Percentiles rank a stretch among this genome's conserved stretches.
Conservation (phyloP, 2,113 vertebrate genomes). For the Oreochromis tanganicae region DNA sequence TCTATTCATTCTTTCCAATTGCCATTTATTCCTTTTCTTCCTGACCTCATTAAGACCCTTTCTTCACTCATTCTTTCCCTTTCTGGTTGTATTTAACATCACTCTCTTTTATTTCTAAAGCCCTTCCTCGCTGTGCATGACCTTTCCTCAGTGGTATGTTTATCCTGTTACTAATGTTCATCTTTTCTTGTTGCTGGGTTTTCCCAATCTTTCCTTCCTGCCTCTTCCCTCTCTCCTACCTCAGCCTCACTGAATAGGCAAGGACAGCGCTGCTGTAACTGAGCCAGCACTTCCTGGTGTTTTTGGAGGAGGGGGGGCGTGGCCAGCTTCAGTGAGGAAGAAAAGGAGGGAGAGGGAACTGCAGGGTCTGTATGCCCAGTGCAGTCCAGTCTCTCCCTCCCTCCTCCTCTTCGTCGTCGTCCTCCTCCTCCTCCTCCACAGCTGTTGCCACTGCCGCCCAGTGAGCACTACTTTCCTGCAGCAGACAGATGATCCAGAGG, state of each 20-base stretch:
- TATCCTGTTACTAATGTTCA: neutral
- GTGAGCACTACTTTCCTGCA: conserved; percentile 52
- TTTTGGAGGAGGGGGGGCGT: conserved; percentile 41
- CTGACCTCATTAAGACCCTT: neutral
- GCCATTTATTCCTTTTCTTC: neutral
- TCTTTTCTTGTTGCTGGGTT: conserved; percentile 6
- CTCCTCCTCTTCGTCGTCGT: neutral
- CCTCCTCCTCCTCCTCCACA: conserved; percentile 50
- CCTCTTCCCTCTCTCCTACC: conserved; percentile 15
- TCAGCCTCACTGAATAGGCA: conserved; percentile 30
- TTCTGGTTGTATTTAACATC: neutral
- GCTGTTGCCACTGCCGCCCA: conserved; percentile 68
- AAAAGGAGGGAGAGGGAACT: conserved; percentile 50
- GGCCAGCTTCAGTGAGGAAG: conserved; percentile 25
- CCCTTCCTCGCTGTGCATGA: neutral
- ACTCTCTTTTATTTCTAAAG: neutral
- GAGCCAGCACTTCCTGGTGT: conserved; percentile 67
- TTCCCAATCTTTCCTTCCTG: conserved; percentile 2
- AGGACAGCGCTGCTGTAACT: conserved; percentile 52
- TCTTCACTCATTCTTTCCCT: neutral
- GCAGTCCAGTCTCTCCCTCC: conserved; percentile 39
- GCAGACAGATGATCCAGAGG: conserved; percentile 62
- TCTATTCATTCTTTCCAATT: conserved; percentile 14
- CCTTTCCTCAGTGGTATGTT: neutral
- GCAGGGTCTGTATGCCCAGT: conserved; percentile 57